A percentile compares a stretch with the other conserved stretches of the same genome.
These are phyloP conservation scores for Craniophora ligustri DNA, from an alignment of 2,888 invertebrate genomes.

Conservation along the genomic window DNA sequence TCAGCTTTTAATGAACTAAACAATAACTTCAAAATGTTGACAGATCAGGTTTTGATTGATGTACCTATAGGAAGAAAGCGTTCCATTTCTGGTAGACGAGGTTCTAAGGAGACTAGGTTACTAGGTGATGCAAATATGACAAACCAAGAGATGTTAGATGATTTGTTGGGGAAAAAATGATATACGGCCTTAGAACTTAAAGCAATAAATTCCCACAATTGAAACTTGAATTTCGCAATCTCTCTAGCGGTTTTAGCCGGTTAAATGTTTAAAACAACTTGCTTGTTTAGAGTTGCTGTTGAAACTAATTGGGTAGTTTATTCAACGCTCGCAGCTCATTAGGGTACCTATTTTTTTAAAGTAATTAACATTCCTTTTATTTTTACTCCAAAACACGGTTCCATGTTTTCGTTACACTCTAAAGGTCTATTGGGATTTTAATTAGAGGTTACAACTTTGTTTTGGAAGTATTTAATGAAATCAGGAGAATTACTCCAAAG, in stretches of 20 bases:
- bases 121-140: slow-evolving; percentile 78
- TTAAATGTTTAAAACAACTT: slow-evolving; percentile 37
- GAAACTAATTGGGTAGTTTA: slow-evolving; percentile 33
- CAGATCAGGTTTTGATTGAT: slow-evolving; percentile 74
- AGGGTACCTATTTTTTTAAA: slow-evolving; percentile 26
- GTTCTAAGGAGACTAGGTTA: slow-evolving; percentile 66
- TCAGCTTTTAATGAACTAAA: slow-evolving; percentile 76
- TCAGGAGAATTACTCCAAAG: not conserved
- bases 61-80: slow-evolving; percentile 68
- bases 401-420: not conserved
- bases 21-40: slow-evolving; percentile 80
- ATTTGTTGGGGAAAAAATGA: slow-evolving; percentile 84
- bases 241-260: slow-evolving; percentile 13
- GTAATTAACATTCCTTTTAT: slow-evolving; percentile 11
- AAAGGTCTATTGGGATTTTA: slow-evolving; percentile 6
- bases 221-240: slow-evolving; percentile 4
- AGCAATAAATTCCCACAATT: slow-evolving; percentile 7
- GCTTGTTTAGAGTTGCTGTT: slow-evolving; percentile 3
- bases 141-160: slow-evolving; percentile 81
- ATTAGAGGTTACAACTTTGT: slow-evolving; percentile 15
- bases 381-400: slow-evolving; percentile 1
- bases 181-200: slow-evolving; percentile 52
- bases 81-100: slow-evolving; percentile 70
- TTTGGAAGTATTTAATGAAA: slow-evolving; percentile 1
- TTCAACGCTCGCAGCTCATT: slow-evolving; percentile 27